phyloP scores from a whole-genome alignment of 2,888 invertebrate genomes.

The Lepidochrysops patricia region DNA sequence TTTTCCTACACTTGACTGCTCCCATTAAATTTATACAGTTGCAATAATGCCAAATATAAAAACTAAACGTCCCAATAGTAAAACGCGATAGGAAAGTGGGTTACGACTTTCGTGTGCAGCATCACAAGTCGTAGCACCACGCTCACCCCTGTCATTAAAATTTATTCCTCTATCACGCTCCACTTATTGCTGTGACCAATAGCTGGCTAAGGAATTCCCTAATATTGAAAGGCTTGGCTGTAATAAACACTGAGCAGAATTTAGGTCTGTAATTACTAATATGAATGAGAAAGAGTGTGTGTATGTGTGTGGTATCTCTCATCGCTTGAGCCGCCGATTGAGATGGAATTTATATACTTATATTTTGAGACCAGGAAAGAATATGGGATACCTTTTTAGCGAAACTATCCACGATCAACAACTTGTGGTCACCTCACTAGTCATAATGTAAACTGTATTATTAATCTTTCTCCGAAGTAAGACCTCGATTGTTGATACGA shows the following conservation, averaged over 20 bases:
- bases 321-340: no score
- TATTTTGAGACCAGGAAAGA: no score
- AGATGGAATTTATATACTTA: no score
- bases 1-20: not conserved
- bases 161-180: not conserved
- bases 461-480: not conserved
- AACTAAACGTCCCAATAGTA: constrained; percentile 7
- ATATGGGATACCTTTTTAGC: no score
- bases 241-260: not conserved
- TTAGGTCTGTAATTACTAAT: not conserved
- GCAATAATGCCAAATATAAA: not conserved
- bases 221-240: not conserved
- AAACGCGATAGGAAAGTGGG: not conserved
- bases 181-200: not conserved
- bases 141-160: not conserved
- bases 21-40: not conserved
- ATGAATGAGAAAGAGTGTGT: no score
- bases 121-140: constrained; percentile 1
- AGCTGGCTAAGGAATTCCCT: not conserved
- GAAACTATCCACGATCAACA: no score
- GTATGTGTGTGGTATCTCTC: no score
- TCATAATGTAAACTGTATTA: not conserved
- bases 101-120: constrained; percentile 7
- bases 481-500: not conserved
- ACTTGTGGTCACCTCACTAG: no score